Evolutionary conservation across 1,140 invertebrate species (phyloP), one percentile per base, ranked within the genome.

Genomic region (Drosophila pruinosa): DNA sequence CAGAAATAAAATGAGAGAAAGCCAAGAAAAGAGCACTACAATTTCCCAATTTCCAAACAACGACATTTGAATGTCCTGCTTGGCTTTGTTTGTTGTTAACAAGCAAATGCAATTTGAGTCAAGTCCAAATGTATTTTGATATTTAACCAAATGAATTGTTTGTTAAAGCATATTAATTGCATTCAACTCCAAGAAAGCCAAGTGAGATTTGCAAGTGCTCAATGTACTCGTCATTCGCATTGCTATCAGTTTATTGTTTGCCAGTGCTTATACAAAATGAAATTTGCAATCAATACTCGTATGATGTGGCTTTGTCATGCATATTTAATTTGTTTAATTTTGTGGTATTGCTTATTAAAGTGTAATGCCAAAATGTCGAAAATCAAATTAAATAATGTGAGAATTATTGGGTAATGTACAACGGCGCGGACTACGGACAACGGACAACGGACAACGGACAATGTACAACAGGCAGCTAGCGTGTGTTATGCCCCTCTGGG

Each of bases 1-100:
- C 81, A 56, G 43, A 48, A 26, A 31, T 82, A 75, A 70, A 82
- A 71, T 82, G 19, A 61, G 15, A 69, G 26, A 45, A 54, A 47
- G 19, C 45, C 3, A 3, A 47, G 38, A 2, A 4, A 19, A 41
- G 28, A 38, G 6, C 28, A 31, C 31, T 4, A 14, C 12, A 19
- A 65, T n/a, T 10, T 3, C 3, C 10, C 3, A 14, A 8, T 3
- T 17, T 56, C 3, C 36, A 14, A 5, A 38, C 10, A 56, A 19
- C 52, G 62, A 56, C 34, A 24, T 7, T 24, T 10, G 14, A 36
- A 47, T 56, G 8, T 39, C 3, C 62, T 64, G 34, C n/a, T n/a
- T n/a, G n/a, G n/a, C n/a, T n/a, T n/a, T n/a, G n/a, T n/a, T n/a
- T n/a, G n/a, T n/a, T n/a, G n/a, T 26, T 21, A 6, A 5, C 15